A percentile compares a stretch with the other conserved stretches of the same genome.
Conservation (phyloP, 2,797 vertebrate species). For the Rhinella marina region DNA sequence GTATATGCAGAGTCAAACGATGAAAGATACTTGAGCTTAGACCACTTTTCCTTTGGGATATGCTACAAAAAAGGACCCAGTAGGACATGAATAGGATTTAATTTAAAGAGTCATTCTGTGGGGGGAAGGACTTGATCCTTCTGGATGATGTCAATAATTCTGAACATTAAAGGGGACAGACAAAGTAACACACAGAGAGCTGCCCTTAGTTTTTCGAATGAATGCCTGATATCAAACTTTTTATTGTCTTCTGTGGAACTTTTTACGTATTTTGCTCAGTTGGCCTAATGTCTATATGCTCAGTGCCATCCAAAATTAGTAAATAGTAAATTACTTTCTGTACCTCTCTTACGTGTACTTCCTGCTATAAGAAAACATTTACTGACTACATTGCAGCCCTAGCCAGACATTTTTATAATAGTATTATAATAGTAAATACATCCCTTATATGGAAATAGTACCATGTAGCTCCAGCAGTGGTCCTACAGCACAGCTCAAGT, state of each 20-base stretch:
- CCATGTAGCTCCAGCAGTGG: no score
- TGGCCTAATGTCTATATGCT: background rate
- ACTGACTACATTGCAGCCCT: no score
- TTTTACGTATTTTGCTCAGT: background rate
- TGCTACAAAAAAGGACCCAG: constrained; percentile 11
- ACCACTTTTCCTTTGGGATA: constrained; percentile 27
- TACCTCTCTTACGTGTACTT: no score
- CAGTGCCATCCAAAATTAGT: background rate
- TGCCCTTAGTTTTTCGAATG: background rate
- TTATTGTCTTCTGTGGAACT: background rate
- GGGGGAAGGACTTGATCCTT: constrained; percentile 29
- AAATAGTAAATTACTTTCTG: background rate
- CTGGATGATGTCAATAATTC: background rate
- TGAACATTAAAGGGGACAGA: background rate
- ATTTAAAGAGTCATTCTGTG: constrained; percentile 29
- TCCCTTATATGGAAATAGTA: no score
- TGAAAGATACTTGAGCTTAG: constrained; percentile 30
- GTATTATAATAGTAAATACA: no score
- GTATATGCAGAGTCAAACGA: constrained; percentile 23
- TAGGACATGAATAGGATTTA: constrained; percentile 1
- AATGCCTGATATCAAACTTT: background rate
- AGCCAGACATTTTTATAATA: no score
- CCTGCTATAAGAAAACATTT: no score
- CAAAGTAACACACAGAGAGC: background rate
- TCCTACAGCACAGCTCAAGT: no score